Percentiles rank a stretch among this genome's conserved stretches.
These are phyloP conservation scores for Mustelus asterias DNA, from an alignment of 2,113 vertebrate species.

Conservation along the genomic window DNA sequence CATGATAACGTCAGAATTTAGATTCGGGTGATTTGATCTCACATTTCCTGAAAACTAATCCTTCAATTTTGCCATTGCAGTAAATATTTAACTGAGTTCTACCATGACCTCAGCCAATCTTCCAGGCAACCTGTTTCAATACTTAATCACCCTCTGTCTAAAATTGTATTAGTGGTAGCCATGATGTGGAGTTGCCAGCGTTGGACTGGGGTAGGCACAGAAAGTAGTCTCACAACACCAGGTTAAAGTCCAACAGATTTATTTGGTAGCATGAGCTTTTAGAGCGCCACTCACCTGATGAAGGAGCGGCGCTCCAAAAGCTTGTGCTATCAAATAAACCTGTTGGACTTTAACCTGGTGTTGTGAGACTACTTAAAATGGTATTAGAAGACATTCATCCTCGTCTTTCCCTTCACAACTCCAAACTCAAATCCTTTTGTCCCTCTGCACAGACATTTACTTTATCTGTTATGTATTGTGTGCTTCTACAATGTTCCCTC, in stretches of 20 bases:
- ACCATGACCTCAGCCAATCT: background rate
- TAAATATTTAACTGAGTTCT: background rate
- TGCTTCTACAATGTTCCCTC: background rate
- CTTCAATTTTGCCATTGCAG: background rate
- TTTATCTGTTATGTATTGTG: background rate
- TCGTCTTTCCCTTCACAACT: background rate
- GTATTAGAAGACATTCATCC: background rate
- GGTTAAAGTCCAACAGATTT: too few relatives aligned
- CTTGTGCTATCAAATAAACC: too few relatives aligned
- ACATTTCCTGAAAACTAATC: background rate
- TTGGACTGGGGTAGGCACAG: too few relatives aligned
- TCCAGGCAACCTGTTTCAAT: background rate
- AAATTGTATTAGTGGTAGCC: background rate
- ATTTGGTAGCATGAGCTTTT: too few relatives aligned
- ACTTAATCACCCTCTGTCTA: background rate
- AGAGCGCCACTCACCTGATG: too few relatives aligned
- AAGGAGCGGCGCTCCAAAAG: too few relatives aligned
- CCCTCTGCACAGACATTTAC: background rate
- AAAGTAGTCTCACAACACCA: too few relatives aligned
- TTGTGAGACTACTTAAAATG: background rate
- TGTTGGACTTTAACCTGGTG: too few relatives aligned
- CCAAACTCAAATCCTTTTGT: background rate
- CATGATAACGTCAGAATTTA: background rate
- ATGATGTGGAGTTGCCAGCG: too few relatives aligned
- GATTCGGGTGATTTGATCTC: background rate